phyloP scores from a whole-genome alignment of 35 echinoderm and acorn worm genomes.

The Amphiura filiformis region DNA sequence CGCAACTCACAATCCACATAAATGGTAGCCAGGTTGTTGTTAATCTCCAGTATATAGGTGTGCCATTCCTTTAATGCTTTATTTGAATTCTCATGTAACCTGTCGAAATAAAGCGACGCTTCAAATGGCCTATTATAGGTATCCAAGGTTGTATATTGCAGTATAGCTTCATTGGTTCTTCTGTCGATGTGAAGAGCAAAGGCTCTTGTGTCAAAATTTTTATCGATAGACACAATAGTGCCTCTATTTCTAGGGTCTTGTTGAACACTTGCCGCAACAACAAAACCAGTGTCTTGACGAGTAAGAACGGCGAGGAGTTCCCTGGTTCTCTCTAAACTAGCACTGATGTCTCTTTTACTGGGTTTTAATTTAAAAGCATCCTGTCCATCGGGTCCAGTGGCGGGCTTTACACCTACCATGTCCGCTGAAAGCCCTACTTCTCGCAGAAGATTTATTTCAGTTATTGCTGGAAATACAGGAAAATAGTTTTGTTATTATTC shows the following conservation, averaged over 20 bases:
- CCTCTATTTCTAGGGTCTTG: conserved; percentile 47
- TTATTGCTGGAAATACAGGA: conserved; percentile 26
- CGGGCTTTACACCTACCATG: conserved; percentile 29
- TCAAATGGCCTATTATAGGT: neutral
- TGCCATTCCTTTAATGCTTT: conserved; percentile 13
- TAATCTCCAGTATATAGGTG: conserved; percentile 31
- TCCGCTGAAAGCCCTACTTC: conserved; percentile 16
- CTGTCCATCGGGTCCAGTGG: conserved; percentile 29
- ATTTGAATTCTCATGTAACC: neutral
- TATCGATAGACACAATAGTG: conserved; percentile 45
- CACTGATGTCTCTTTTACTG: conserved; percentile 26
- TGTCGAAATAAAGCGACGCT: neutral
- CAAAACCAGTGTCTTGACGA: conserved; percentile 19
- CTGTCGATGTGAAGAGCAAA: conserved; percentile 37
- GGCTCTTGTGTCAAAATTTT: neutral
- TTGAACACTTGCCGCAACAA: neutral
- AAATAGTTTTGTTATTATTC: neutral
- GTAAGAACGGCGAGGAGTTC: conserved; percentile 12
- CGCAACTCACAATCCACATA: conserved; percentile 45
- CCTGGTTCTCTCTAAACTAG: neutral
- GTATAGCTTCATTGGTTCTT: conserved; percentile 17
- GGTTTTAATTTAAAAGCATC: conserved; percentile 39
- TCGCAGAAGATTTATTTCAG: conserved; percentile 31
- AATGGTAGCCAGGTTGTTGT: conserved; percentile 23
- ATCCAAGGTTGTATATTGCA: conserved; percentile 8